These are phyloP conservation scores for Sebastes dallii DNA, from an alignment of 2,797 vertebrate genomes.

Conservation along the genomic window DNA sequence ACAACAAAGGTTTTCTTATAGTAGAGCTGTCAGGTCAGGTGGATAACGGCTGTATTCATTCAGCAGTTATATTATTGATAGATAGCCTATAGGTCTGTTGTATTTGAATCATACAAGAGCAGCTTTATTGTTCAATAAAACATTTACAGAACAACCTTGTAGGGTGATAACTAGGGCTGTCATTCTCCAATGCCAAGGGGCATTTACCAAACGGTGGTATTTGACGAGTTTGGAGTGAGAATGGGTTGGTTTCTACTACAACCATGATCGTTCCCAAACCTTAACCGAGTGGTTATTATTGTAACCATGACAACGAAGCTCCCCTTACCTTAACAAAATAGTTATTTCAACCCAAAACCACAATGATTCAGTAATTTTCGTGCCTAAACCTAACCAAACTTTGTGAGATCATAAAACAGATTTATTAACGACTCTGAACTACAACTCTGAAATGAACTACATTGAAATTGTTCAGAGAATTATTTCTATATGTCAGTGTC, in stretches of 20 bases:
- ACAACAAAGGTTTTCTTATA: background rate
- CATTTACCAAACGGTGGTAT: background rate
- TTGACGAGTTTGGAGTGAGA: too few relatives aligned
- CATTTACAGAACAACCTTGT: background rate
- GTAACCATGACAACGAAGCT: background rate
- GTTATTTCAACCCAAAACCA: background rate
- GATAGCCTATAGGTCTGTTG: background rate
- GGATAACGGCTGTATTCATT: background rate
- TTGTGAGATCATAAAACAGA: background rate
- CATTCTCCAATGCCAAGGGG: too few relatives aligned
- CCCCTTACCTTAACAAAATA: background rate
- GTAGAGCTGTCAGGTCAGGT: background rate
- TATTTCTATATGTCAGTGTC: background rate
- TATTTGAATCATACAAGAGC: background rate
- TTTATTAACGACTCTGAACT: background rate
- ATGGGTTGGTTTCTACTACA: background rate
- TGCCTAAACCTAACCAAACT: background rate
- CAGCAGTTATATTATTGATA: background rate
- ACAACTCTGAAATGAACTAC: background rate
- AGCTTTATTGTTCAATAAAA: background rate
- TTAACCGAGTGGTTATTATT: background rate
- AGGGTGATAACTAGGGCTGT: too few relatives aligned
- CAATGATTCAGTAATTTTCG: background rate
- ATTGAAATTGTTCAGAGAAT: background rate
- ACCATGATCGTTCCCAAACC: background rate